Base-by-base conservation (phyloP, 1,140 invertebrate species). In the Drosophila ogumai region DNA sequence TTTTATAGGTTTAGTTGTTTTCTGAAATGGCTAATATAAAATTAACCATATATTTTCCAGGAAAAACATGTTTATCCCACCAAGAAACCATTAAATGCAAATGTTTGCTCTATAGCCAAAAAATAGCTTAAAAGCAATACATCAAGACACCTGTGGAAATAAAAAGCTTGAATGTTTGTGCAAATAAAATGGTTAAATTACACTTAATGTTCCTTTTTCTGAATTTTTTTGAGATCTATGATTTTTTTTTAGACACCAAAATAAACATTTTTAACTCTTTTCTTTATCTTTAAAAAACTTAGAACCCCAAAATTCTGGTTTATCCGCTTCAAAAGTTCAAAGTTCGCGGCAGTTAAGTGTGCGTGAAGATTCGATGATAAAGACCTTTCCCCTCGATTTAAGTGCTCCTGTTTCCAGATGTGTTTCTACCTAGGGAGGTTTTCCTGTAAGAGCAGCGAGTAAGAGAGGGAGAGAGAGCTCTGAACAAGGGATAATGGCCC, bases 281-380 rank as follows among this genome's bases (percentile, higher is more conserved):
- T 25, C n/a, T 13, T 7, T 9, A 9, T 41, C 1, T 60, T 9
- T 22, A 5, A 22, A 22, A 59, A 25, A 25, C n/a, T 1, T 15
- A 56, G 8, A 22, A 32, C 28, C 31, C 12, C 4, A 43, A 13
- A 25, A 43, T 22, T 17, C 28, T 1, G 34, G 54, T 32, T 41
- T 13, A 15, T 8, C n/a, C 9, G 13, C n/a, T 63, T 32, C 6
- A 43, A 36, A 38, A 60, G 56, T 65, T 60, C 28, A 43, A 43
- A 32, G 55, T 22, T 59, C 61, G 28, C 41, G 13, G 10, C 32
- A 60, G 55, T 64, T 61, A 61, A 65, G 56, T 43, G 56, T 25
- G 28, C 61, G 31, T 65, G 28, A 65, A 43, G 61, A 65, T 65
- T 12, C 5, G 28, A 17, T 22, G 61, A 65, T 65, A 61, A 65